Conservation (phyloP, 2,888 invertebrate genomes). For the Pristionchus entomophagus region DNA sequence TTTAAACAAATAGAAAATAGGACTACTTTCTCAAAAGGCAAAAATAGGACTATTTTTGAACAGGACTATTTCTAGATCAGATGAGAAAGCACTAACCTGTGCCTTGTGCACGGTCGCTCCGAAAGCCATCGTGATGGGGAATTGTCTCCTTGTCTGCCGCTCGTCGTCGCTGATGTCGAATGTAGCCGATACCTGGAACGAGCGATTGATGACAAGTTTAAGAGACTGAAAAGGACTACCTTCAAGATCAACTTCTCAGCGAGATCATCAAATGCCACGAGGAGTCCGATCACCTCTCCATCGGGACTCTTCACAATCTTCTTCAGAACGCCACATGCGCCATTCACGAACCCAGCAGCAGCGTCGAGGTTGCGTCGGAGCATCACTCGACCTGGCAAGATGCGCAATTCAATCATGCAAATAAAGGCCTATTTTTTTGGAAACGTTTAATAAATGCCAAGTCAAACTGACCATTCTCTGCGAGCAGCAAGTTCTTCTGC, state of each 20-base stretch:
- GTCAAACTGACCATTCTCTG: background rate
- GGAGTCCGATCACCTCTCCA: background rate
- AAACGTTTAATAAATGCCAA: background rate
- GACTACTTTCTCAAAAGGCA: too few species aligned
- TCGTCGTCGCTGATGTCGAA: too few species aligned
- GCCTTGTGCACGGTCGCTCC: slow-evolving; percentile 52
- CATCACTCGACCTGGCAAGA: slow-evolving; percentile 49
- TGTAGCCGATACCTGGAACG: background rate
- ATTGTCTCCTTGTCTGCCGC: slow-evolving; percentile 29
- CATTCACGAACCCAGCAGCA: slow-evolving; percentile 47
- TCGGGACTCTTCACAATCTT: background rate
- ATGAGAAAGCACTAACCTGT: slow-evolving; percentile 46
- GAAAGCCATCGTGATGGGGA: slow-evolving; percentile 51
- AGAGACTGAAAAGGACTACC: background rate
- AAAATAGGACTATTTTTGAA: too few species aligned
- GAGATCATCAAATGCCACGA: background rate
- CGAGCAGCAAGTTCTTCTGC: background rate
- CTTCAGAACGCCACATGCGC: slow-evolving; percentile 47
- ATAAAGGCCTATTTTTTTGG: background rate
- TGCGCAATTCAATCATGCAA: too few species aligned
- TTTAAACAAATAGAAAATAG: too few species aligned
- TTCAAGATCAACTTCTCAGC: background rate
- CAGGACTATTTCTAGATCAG: too few species aligned
- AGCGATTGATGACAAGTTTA: too few species aligned
- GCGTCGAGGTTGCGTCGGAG: slow-evolving; percentile 47